A percentile compares a stretch with the other conserved stretches of the same genome.
These are phyloP conservation scores for Ctenochaetus hawaiiensis DNA, from an alignment of 2,797 vertebrate genomes.

Conservation along the genomic window DNA sequence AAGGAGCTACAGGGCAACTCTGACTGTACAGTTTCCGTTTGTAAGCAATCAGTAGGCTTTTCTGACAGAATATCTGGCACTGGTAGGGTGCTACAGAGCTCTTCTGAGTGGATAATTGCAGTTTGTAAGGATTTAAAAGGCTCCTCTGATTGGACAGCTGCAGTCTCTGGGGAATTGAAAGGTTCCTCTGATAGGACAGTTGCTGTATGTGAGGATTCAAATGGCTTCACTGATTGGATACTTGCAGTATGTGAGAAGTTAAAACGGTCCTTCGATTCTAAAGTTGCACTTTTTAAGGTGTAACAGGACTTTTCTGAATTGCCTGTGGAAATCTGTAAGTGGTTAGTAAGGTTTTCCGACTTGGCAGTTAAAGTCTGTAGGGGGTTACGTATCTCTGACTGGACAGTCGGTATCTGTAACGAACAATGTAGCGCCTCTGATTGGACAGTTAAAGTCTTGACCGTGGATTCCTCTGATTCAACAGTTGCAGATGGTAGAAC, in stretches of 20 bases:
- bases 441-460: conserved; percentile 26
- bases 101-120: conserved; percentile 39
- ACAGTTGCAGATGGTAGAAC: conserved; percentile 40
- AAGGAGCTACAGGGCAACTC: conserved; percentile 25
- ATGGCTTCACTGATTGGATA: conserved; percentile 17
- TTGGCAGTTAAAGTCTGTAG: conserved; percentile 27
- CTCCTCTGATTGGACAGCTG: conserved; percentile 29
- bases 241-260: conserved; percentile 1
- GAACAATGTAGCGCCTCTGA: conserved; percentile 36
- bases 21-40: conserved; percentile 32
- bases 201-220: conserved; percentile 13
- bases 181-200: conserved; percentile 30
- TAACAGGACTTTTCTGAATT: conserved; percentile 39
- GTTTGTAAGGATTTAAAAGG: conserved; percentile 25
- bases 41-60: conserved; percentile 43
- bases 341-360: conserved; percentile 33
- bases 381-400: conserved; percentile 31
- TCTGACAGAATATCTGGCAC: conserved; percentile 37
- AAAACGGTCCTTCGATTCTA: conserved; percentile 16
- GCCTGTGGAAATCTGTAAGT: conserved; percentile 32
- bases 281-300: conserved; percentile 23
- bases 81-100: conserved; percentile 9
- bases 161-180: conserved; percentile 11
- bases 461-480: conserved; percentile 57
- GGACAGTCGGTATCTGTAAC: conserved; percentile 22